Evolutionary conservation across 2,113 vertebrate genomes (phyloP).

Genomic region (Cygnus atratus): DNA sequence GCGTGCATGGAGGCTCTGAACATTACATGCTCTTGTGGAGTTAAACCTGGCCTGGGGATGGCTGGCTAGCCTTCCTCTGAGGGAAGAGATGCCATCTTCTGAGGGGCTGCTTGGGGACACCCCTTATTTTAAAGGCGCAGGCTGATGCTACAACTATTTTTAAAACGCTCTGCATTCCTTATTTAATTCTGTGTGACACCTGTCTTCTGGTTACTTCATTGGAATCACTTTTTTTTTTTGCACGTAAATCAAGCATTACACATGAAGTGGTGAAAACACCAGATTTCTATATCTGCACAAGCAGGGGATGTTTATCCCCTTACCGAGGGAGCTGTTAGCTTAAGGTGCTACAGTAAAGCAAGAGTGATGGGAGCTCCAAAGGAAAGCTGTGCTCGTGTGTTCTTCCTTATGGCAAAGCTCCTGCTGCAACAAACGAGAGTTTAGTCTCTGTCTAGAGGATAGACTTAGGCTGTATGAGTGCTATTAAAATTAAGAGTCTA

Average conservation of each 20-base stretch:
- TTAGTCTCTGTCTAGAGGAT: neutral
- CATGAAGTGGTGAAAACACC: neutral
- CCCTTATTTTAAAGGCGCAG: neutral
- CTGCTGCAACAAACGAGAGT: neutral
- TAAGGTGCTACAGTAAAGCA: neutral
- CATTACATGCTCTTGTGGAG: neutral
- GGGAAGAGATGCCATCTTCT: neutral
- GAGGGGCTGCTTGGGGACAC: neutral
- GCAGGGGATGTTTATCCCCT: neutral
- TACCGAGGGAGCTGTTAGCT: accelerated
- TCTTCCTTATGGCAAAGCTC: neutral
- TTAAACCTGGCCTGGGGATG: neutral
- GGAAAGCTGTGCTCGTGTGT: accelerated
- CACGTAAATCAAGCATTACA: neutral
- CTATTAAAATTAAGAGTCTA: neutral
- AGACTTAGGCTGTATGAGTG: neutral
- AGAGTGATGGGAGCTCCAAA: neutral
- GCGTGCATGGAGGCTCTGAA: neutral
- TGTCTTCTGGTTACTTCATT: neutral
- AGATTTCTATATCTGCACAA: neutral
- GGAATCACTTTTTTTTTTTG: accelerated
- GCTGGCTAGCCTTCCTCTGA: neutral
- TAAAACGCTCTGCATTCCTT: neutral
- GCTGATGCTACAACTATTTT: neutral
- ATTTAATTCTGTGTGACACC: neutral